Conservation (phyloP, 1,140 invertebrate genomes). For the Drosophila nasuta region DNA sequence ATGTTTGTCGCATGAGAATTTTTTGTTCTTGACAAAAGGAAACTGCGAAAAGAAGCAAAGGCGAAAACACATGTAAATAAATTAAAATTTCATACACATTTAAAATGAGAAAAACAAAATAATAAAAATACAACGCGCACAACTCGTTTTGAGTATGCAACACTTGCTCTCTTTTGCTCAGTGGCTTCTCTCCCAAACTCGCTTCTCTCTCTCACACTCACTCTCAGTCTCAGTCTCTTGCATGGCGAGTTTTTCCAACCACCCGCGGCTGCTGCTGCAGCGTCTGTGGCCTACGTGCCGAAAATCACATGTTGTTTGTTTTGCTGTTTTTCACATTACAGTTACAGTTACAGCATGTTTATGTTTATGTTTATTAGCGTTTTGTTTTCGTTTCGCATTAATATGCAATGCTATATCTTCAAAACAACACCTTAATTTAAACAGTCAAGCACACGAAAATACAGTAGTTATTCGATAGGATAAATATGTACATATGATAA, state of each 20-base stretch:
- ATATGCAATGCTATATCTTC: not conserved
- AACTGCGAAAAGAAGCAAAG: not conserved
- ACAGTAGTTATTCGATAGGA: conserved; percentile 5
- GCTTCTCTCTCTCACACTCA: conserved; percentile 6
- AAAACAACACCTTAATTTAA: not conserved
- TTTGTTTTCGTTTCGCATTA: conserved; percentile 13
- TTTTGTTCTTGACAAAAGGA: not conserved
- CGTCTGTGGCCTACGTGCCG: conserved; percentile 73
- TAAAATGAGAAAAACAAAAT: conserved; percentile 7
- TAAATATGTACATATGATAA: not conserved
- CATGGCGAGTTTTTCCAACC: conserved; percentile 48
- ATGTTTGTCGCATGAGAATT: conserved; percentile 10
- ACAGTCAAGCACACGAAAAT: not conserved
- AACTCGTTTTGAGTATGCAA: conserved; percentile 11
- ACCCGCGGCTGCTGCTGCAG: conserved; percentile 31
- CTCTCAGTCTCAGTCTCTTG: conserved; percentile 24
- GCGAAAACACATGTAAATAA: conserved; percentile 2
- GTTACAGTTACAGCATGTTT: conserved; percentile 52
- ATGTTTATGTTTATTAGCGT: conserved; percentile 28
- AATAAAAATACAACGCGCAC: conserved; percentile 23
- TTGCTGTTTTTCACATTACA: conserved; percentile 49
- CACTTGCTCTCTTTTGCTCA: conserved; percentile 8
- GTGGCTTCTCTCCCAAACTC: not conserved
- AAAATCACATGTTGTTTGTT: conserved; percentile 80
- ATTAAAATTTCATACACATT: conserved; percentile 9